These are phyloP conservation scores for Chrysolina oricalcia DNA, from an alignment of 2,888 invertebrate genomes.

Conservation along the genomic window DNA sequence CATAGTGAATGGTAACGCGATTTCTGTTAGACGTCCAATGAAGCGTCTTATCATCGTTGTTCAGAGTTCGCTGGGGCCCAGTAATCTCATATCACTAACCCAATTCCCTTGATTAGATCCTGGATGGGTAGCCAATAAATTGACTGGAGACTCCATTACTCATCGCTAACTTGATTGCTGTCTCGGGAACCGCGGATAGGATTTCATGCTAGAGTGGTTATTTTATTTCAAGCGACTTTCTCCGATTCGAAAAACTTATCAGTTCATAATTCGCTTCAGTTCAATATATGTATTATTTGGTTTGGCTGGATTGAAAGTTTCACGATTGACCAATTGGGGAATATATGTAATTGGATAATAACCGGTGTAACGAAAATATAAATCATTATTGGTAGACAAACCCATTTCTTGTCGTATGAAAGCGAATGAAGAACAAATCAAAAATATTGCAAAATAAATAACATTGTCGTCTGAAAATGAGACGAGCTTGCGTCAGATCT, in stretches of 20 bases:
- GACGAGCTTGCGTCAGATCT: too few species aligned
- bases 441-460: too few species aligned
- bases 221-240: constrained; percentile 62
- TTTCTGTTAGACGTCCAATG: constrained; percentile 67
- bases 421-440: too few species aligned
- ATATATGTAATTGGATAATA: too few species aligned
- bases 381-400: too few species aligned
- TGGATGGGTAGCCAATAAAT: constrained; percentile 72
- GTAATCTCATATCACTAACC: constrained; percentile 71
- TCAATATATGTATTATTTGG: too few species aligned
- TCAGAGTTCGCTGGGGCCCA: constrained; percentile 67
- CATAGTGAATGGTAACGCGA: constrained; percentile 65
- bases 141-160: constrained; percentile 71
- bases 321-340: too few species aligned
- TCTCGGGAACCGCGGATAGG: constrained; percentile 66
- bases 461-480: too few species aligned
- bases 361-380: too few species aligned
- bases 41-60: constrained; percentile 71
- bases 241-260: constrained; percentile 48
- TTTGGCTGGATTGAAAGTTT: too few species aligned
- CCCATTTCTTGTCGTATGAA: too few species aligned
- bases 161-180: constrained; percentile 71
- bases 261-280: background rate
- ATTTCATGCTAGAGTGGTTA: constrained; percentile 68
- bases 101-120: constrained; percentile 72